A percentile compares a stretch with the other conserved stretches of the same genome.
These are phyloP conservation scores for Actinia equina DNA, from an alignment of 64 coral and sea anemone species.

Conservation along the genomic window DNA sequence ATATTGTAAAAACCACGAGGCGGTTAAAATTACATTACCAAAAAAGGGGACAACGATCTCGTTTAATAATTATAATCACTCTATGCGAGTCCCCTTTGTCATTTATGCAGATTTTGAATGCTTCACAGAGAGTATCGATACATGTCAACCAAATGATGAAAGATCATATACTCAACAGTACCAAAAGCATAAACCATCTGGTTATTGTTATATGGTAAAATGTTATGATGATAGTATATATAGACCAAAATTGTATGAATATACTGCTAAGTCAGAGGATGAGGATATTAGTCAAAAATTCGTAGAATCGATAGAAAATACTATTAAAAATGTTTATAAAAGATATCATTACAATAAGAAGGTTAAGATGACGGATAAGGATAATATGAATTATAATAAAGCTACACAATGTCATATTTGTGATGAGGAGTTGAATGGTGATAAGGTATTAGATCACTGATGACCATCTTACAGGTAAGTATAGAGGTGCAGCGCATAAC, in stretches of 20 bases:
- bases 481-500: slow-evolving; percentile 29
- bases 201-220: slow-evolving; percentile 22
- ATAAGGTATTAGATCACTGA: slow-evolving; percentile 40
- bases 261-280: neutral
- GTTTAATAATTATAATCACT: slow-evolving; percentile 9
- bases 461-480: slow-evolving; percentile 24
- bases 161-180: slow-evolving; percentile 29
- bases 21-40: neutral
- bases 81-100: slow-evolving; percentile 11
- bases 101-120: slow-evolving; percentile 38
- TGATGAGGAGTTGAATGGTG: neutral
- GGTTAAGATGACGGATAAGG: neutral
- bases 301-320: slow-evolving; percentile 2
- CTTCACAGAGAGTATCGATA: neutral
- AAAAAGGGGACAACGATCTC: neutral
- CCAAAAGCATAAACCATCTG: slow-evolving; percentile 36
- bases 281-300: slow-evolving; percentile 11
- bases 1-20: neutral
- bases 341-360: neutral
- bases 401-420: slow-evolving; percentile 32
- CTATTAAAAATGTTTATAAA: neutral
- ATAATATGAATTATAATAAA: neutral
- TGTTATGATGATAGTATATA: slow-evolving; percentile 44
- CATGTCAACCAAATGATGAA: neutral
- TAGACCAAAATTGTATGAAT: neutral